Percentiles rank a stretch among this genome's conserved stretches.
Evolutionary conservation across 2,888 invertebrate genomes (phyloP).

Genomic region (Caenorhabditis wallacei): DNA sequence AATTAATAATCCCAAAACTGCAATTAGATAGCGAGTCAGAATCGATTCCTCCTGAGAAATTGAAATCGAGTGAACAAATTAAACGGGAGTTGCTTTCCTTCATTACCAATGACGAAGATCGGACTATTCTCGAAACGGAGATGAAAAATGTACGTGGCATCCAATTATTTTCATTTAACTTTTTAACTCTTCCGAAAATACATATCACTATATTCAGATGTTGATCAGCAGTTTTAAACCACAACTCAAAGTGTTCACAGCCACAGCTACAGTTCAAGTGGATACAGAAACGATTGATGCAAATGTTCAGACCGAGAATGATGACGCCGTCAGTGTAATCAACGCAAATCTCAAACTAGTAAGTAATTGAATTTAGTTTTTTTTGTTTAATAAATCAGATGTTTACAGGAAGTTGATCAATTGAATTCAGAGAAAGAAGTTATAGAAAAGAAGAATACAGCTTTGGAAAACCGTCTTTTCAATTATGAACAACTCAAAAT

Average conservation of each 20-base stretch:
- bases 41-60: neutral
- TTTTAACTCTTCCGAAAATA: too few species aligned
- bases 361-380: neutral
- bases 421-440: conserved; percentile 38
- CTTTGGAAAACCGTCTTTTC: conserved; percentile 49
- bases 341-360: conserved; percentile 39
- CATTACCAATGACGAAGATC: conserved; percentile 37
- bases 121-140: conserved; percentile 20
- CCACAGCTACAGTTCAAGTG: conserved; percentile 45
- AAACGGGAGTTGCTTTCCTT: conserved; percentile 39
- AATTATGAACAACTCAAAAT: conserved; percentile 43
- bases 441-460: conserved; percentile 22
- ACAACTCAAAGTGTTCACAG: conserved; percentile 32
- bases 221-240: conserved; percentile 13
- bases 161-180: too few species aligned
- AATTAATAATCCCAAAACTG: conserved; percentile 25
- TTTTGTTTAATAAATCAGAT: neutral
- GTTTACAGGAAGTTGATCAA: conserved; percentile 52
- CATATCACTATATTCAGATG: conserved; percentile 9
- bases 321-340: conserved; percentile 12
- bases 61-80: conserved; percentile 22
- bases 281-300: conserved; percentile 51
- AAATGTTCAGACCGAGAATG: conserved; percentile 52
- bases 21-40: neutral
- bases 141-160: conserved; percentile 42